Conservation (phyloP, 2,113 vertebrate genomes). For the Amphiprion ocellaris region DNA sequence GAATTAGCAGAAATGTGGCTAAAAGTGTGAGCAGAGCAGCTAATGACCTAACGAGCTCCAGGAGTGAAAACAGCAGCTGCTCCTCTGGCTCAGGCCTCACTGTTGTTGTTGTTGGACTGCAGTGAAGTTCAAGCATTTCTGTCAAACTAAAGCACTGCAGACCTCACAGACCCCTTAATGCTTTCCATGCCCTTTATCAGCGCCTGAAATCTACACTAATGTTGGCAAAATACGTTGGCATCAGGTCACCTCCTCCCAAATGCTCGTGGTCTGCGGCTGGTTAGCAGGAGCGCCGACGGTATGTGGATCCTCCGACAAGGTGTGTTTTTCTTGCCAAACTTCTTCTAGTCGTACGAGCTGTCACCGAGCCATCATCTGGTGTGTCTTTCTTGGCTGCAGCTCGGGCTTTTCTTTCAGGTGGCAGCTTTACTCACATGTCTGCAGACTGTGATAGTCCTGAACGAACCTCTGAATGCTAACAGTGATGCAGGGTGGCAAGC, state of each 20-base stretch:
- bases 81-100: not conserved
- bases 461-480: constrained; percentile 25
- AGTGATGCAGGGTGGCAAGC: constrained; percentile 56
- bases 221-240: constrained; percentile 68
- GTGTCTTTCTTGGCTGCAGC: constrained; percentile 42
- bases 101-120: constrained; percentile 32
- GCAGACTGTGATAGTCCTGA: not conserved
- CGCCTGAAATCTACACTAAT: constrained; percentile 51
- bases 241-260: constrained; percentile 21
- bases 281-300: constrained; percentile 47
- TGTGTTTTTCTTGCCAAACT: constrained; percentile 63
- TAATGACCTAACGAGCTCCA: constrained; percentile 22
- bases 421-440: constrained; percentile 29
- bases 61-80: constrained; percentile 8
- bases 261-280: constrained; percentile 51
- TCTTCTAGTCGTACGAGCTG: constrained; percentile 49
- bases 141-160: constrained; percentile 14
- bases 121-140: constrained; percentile 26
- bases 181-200: constrained; percentile 57
- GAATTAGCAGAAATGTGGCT: not conserved
- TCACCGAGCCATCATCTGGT: constrained; percentile 51
- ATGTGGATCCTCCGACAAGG: constrained; percentile 52
- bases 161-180: constrained; percentile 47
- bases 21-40: not conserved
- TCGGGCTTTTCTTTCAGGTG: constrained; percentile 41